These are phyloP conservation scores for Phoenicopterus ruber DNA, from an alignment of 2,113 vertebrate species.

Conservation along the genomic window DNA sequence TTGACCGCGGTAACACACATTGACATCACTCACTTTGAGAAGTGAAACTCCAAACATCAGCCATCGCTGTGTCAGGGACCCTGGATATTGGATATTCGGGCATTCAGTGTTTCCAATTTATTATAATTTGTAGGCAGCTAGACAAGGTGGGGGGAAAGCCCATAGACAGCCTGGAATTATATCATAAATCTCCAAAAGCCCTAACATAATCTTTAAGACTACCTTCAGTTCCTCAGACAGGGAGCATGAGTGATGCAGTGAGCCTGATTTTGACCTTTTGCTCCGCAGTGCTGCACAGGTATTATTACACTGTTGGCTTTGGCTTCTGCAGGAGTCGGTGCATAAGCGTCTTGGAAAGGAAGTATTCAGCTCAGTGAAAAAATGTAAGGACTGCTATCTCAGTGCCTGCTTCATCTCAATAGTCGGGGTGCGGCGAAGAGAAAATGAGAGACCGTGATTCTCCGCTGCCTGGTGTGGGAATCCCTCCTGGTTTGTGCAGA, in stretches of 20 bases:
- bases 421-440: background rate
- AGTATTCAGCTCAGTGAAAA: background rate
- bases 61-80: background rate
- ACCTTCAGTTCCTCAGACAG: background rate
- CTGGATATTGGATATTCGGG: constrained; percentile 1
- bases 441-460: background rate
- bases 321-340: background rate
- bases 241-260: background rate
- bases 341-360: background rate
- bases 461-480: background rate
- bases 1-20: background rate
- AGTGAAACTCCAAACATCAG: background rate
- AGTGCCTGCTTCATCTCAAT: background rate
- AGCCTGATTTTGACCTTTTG: constrained; percentile 4
- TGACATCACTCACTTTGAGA: background rate
- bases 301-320: background rate
- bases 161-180: constrained; percentile 28
- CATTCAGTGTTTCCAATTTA: background rate
- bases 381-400: background rate
- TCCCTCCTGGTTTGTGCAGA: background rate
- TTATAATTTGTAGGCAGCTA: constrained; percentile 52
- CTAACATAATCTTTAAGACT: constrained; percentile 35
- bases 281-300: background rate
- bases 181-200: constrained; percentile 31
- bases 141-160: constrained; percentile 1